Evolutionary conservation across 1,140 invertebrate species (phyloP), one percentile per base, ranked within the genome.

Genomic region (Macrosteles quadrilineatus): DNA sequence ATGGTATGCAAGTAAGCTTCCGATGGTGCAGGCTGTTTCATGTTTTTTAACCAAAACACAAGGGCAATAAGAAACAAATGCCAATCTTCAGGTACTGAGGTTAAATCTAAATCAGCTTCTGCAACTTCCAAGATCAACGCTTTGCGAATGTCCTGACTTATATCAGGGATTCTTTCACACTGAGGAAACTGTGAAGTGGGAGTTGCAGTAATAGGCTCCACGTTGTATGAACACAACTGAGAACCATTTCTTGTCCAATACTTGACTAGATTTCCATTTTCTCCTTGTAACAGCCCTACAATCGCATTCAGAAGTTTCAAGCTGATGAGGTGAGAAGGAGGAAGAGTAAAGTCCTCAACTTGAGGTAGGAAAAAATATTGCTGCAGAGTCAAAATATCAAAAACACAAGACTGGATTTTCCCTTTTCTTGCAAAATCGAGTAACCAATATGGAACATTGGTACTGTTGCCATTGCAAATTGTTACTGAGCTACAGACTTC

Each of bases 361-460:
- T 94, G 91, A 17, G 88, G 85, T 25, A 82, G 83, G 71, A 87
- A 87, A 71, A 93, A 86, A 74, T 89, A 87, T 47, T 87, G 81
- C 70, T 87, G 85, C 45, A 87, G 80, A 23, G 84, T 82, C 53
- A 88, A 75, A 0, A 92, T 83, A 78, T 93, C 90, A 36, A 92
- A 83, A 73, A 90, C 87, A 73, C 83, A 85, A 1, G 83, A 75
- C 0, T 90, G 85, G 70, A 90, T 84, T 29, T 81, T 72, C 1
- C 85, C 88, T 3, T 77, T 77, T 67, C 86, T 83, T 69, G 88
- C 86, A 68, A 85, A 82, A 11, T 86, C 75, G 1, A 87, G 76
- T 77, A 92, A 89, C 89, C 88, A 92, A 2, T 72, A 65, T n/a
- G 91, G 87, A 71, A 88, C 64, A 36, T 11, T 25, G 57, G 69